Base-by-base conservation (phyloP, 2,888 invertebrate species). In the Ischnus inquisitorius region DNA sequence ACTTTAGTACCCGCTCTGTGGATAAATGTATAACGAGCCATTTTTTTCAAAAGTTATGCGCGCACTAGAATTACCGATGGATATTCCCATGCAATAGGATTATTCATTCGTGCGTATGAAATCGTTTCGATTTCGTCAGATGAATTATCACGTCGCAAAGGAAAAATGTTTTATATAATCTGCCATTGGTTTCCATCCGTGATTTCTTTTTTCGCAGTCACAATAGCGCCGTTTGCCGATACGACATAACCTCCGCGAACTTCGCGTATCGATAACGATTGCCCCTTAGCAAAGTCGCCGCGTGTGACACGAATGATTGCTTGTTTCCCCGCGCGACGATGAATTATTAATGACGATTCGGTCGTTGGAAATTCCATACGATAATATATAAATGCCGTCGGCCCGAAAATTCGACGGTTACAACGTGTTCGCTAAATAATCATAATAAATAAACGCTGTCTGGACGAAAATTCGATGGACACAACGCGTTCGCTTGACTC, bases 1-100 rank as follows among this genome's bases (percentile, higher is more conserved):
- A 25, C 72, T 54, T 69, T 34, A 39, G 14, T 34, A 25, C 43
- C 60, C 25, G 60, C 8, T n/a, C 25, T 57, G 25, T 43, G 14
- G 57, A 72, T 41, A 41, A 25, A n/a, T 10, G 41, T 10, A 43
- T 39, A n/a, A 22, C 14, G 10, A 60, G 69, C 22, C 57, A 28
- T 60, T 60, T 25, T 28, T 57, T 28, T 14, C 12, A 3, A 46
- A 46, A 8, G 10, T 28, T 25, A 14, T n/a, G n/a, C 54, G 54
- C 12, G 19, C 22, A n/a, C 12, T 14, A 28, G 12, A 28, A 14
- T 57, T 25, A 3, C 14, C 5, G 12, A n/a, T 12, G 25, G 28
- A 14, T 28, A 60, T 25, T 14, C 22, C 12, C n/a, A 1, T 12
- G 14, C 57, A 25, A 57, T 4, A 57, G 10, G 8, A 6, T 51